These are phyloP conservation scores for Ridgeia piscesae DNA, from an alignment of 1,140 invertebrate genomes.

Conservation along the genomic window DNA sequence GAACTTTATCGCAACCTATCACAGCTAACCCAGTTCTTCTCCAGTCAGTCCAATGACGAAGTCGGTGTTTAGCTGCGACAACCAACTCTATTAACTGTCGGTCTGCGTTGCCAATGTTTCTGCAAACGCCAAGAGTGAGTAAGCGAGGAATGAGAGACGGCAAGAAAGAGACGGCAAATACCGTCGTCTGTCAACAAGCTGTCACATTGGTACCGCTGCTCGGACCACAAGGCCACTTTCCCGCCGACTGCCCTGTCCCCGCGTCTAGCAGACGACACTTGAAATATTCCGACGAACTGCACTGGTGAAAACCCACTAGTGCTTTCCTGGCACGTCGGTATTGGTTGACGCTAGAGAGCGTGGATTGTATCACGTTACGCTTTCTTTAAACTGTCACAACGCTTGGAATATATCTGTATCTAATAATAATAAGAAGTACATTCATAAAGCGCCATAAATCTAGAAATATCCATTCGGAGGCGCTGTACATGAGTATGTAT, in stretches of 20 bases:
- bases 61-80: neutral
- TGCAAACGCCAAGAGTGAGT: neutral
- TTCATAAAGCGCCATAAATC: too few species aligned
- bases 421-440: too few species aligned
- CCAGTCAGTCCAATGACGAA: neutral
- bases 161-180: neutral
- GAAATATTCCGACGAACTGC: neutral
- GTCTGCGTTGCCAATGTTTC: neutral
- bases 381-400: too few species aligned
- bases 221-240: neutral
- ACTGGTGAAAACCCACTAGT: neutral
- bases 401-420: too few species aligned
- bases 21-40: neutral
- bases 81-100: neutral
- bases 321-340: too few species aligned
- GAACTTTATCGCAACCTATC: too few species aligned
- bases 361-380: too few species aligned
- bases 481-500: too few species aligned
- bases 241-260: neutral
- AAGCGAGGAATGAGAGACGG: neutral
- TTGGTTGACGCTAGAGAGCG: too few species aligned
- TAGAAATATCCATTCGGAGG: too few species aligned
- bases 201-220: neutral
- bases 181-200: neutral
- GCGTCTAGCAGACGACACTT: constrained; percentile 3